Evolutionary conservation across 2,113 vertebrate species (phyloP).

Genomic region (Piprites chloris): DNA sequence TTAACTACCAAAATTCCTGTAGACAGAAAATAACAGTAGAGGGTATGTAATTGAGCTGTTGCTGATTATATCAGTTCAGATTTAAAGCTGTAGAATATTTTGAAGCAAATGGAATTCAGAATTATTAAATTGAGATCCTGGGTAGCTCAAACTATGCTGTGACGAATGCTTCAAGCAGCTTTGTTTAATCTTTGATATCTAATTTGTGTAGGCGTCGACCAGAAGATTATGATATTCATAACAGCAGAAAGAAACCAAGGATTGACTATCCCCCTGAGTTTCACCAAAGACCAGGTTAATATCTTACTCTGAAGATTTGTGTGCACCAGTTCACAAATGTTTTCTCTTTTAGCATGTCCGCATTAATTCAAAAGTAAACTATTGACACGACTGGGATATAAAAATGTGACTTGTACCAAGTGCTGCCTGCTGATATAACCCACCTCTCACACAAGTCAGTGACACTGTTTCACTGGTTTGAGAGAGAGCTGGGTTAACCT

Average conservation of each 20-base stretch:
- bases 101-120: not conserved
- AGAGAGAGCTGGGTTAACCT: not conserved
- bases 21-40: not conserved
- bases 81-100: not conserved
- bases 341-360: slow-evolving; percentile 1
- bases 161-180: slow-evolving; percentile 51
- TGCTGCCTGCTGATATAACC: not conserved
- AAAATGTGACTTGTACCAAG: not conserved
- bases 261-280: slow-evolving; percentile 95
- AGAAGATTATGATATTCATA: slow-evolving; percentile 98
- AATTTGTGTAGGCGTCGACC: slow-evolving; percentile 97
- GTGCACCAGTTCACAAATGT: slow-evolving; percentile 25
- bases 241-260: slow-evolving; percentile 96
- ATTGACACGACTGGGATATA: not conserved
- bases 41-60: not conserved
- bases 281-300: slow-evolving; percentile 97
- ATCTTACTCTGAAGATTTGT: slow-evolving; percentile 78
- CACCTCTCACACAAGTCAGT: not conserved
- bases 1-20: not conserved
- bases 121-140: not conserved
- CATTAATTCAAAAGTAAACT: not conserved
- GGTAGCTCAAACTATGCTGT: slow-evolving; percentile 58
- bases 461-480: not conserved
- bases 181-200: slow-evolving; percentile 86
- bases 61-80: not conserved